Base-by-base conservation (phyloP, 2,888 invertebrate genomes). In the Sarcophaga subvicina region DNA sequence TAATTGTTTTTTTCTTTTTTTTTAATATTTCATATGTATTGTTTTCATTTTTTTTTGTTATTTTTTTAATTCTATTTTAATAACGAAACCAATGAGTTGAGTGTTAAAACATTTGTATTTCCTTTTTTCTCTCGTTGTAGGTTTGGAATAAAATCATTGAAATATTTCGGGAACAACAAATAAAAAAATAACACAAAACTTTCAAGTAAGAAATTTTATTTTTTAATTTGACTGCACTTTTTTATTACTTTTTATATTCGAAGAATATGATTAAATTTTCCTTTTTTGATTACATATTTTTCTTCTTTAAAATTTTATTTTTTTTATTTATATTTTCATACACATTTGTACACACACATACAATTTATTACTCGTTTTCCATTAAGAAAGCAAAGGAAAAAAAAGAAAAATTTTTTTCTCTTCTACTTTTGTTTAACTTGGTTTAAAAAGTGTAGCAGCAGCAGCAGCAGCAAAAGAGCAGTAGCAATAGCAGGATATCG, bases 11-110 rank as follows among this genome's bases (percentile, higher is more conserved):
- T 14, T 49, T 0, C 2, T 49, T 4, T 17, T 54, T 54, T 64
- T 22, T 77, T 64, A 77, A 37, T 8, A 37, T 37, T 37, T 63
- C 17, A 4, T 64, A 49, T 76, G 1, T 80, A 54, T 54, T 54
- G 54, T 54, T 54, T 14, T 49, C 11, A 11, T 49, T 64, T n/a
- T 80, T 63, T 73, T 62, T 79, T n/a, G n/a, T n/a, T n/a, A 60
- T n/a, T 67, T 14, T 37, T 14, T 80, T 14, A 17, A 27, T n/a
- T 45, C 62, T 75, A 25, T 60, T 47, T 75, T 25, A 49, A 75
- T 25, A 54, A 80, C 80, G 86, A 86, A 86, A 86, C 86, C 86
- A 86, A 86, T 86, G 63, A 20, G 66, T 81, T 77, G 76, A 37
- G 37, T 37, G 64, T 20, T 79, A 67, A 66, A 62, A 60, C n/a